Evolutionary conservation across 2,888 invertebrate species (phyloP).

Genomic region (Agonum fuliginosum): DNA sequence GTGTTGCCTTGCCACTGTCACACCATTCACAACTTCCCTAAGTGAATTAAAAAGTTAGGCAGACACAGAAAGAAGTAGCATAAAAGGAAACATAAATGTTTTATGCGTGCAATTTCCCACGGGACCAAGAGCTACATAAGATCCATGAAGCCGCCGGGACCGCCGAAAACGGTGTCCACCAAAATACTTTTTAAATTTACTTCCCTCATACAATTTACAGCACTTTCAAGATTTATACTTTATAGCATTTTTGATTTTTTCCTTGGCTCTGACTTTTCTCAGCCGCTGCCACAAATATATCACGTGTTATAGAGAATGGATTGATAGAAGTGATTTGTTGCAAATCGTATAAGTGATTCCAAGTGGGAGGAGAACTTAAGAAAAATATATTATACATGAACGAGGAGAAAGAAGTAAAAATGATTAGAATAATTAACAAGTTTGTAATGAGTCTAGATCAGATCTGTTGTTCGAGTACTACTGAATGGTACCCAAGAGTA

Average conservation of each 20-base stretch:
- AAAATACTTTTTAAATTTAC: constrained; percentile 48
- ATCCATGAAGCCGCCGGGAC: constrained; percentile 41
- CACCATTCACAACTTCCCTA: constrained; percentile 59
- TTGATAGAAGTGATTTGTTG: too few relatives aligned
- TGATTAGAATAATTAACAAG: too few relatives aligned
- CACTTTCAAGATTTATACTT: constrained; percentile 42
- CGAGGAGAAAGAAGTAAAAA: too few relatives aligned
- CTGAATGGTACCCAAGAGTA: too few relatives aligned
- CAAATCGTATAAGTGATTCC: too few relatives aligned
- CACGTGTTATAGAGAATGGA: too few relatives aligned
- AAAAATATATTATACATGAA: too few relatives aligned
- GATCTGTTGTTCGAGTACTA: too few relatives aligned
- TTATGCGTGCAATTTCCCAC: constrained; percentile 59
- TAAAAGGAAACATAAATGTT: constrained; percentile 60
- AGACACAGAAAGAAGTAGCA: constrained; percentile 58
- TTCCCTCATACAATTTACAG: constrained; percentile 46
- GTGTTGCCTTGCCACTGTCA: constrained; percentile 59
- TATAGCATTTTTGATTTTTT: constrained; percentile 42
- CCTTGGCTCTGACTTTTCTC: constrained; percentile 10
- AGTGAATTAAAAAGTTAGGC: constrained; percentile 60
- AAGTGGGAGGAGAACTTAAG: too few relatives aligned
- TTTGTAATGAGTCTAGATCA: too few relatives aligned
- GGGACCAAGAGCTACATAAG: constrained; percentile 47
- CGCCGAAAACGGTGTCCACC: constrained; percentile 37
- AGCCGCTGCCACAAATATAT: too few relatives aligned